These are phyloP conservation scores for Elephantulus edwardii DNA, from an alignment of 2,113 vertebrate species.

Conservation along the genomic window DNA sequence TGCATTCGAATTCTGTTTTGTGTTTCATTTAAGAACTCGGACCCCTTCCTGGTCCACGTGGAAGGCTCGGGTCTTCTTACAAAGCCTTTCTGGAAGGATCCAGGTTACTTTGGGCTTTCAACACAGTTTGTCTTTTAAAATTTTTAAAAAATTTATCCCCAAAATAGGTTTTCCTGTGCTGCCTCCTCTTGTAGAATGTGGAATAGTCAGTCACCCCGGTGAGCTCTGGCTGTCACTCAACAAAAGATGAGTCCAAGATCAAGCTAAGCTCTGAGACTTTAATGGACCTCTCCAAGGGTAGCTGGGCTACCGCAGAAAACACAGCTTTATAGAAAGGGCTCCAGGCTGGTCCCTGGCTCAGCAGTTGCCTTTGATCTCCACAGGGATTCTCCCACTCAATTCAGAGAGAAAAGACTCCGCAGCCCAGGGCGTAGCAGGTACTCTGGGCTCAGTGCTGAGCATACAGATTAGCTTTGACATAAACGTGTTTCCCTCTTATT, in stretches of 20 bases:
- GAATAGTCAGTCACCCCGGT: not conserved
- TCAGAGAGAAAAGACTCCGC: not conserved
- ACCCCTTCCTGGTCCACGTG: not conserved
- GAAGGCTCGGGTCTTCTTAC: no score
- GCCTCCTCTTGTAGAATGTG: not conserved
- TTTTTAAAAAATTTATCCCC: not conserved
- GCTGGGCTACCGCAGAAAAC: not conserved
- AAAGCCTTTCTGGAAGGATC: not conserved
- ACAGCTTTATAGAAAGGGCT: not conserved
- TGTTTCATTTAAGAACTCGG: no score
- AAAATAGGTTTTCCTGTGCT: not conserved
- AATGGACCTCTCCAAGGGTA: not conserved
- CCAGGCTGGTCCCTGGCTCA: not conserved
- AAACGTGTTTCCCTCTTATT: not conserved
- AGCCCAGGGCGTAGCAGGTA: not conserved
- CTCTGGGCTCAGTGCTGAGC: not conserved
- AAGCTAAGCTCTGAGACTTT: not conserved
- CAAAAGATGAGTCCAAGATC: not conserved
- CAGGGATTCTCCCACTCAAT: not conserved
- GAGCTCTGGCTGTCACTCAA: slow-evolving; percentile 3
- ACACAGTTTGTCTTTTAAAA: not conserved
- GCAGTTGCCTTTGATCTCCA: not conserved
- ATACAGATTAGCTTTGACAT: not conserved
- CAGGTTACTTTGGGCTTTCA: not conserved
- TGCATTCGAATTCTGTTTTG: no score